Evolutionary conservation across 2,888 invertebrate species (phyloP).

Genomic region (Spisula subtruncata): DNA sequence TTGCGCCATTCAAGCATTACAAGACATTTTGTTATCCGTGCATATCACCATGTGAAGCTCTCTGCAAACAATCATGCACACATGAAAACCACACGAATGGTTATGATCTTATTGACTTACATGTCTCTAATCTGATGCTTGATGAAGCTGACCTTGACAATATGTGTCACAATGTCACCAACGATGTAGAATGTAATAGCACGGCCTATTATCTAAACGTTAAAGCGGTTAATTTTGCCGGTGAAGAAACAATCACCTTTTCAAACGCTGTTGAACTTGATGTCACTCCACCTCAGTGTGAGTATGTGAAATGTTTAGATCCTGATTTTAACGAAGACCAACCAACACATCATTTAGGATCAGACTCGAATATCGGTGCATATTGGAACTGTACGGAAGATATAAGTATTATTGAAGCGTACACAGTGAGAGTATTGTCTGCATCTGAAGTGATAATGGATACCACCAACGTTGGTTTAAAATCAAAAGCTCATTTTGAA

Average conservation of each 20-base stretch:
- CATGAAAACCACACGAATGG: slow-evolving; percentile 43
- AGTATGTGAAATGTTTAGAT: slow-evolving; percentile 75
- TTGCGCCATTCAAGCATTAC: slow-evolving; percentile 56
- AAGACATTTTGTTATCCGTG: slow-evolving; percentile 72
- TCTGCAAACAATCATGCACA: slow-evolving; percentile 63
- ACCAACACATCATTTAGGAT: slow-evolving; percentile 71
- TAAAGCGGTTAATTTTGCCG: slow-evolving; percentile 74
- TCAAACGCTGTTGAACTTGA: slow-evolving; percentile 77
- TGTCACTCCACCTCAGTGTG: slow-evolving; percentile 71
- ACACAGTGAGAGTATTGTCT: slow-evolving; percentile 68
- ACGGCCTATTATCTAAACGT: slow-evolving; percentile 75
- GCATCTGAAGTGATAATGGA: slow-evolving; percentile 48
- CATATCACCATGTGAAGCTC: slow-evolving; percentile 58
- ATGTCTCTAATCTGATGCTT: slow-evolving; percentile 37
- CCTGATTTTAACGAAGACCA: slow-evolving; percentile 75
- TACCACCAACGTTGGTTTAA: slow-evolving; percentile 59
- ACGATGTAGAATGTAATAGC: slow-evolving; percentile 48
- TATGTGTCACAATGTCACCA: slow-evolving; percentile 50
- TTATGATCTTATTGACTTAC: slow-evolving; percentile 61
- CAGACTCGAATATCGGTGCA: slow-evolving; percentile 73
- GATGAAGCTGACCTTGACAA: slow-evolving; percentile 20
- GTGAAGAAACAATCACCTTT: slow-evolving; percentile 63
- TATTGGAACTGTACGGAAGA: slow-evolving; percentile 77
- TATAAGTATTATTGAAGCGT: slow-evolving; percentile 67
- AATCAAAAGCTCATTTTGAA: slow-evolving; percentile 48